These are phyloP conservation scores for Arvicanthis niloticus DNA, from an alignment of 2,113 vertebrate genomes.

Conservation along the genomic window DNA sequence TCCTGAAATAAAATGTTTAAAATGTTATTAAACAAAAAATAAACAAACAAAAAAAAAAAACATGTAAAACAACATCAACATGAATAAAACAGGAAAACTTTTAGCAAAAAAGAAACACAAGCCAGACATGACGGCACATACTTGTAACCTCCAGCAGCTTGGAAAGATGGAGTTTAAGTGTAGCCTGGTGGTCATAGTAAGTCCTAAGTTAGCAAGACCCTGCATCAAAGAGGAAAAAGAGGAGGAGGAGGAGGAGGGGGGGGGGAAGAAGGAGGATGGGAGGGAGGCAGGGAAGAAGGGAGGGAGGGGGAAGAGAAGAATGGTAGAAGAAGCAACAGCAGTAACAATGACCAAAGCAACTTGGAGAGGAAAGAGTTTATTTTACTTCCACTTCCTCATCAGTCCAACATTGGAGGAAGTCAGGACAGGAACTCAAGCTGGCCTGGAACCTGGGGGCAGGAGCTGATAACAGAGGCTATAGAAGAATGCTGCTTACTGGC, in stretches of 20 bases:
- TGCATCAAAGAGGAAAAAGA: not conserved
- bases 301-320: not conserved
- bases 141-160: not conserved
- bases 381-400: not conserved
- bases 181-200: not conserved
- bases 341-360: not conserved
- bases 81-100: not conserved
- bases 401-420: not conserved
- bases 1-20: not conserved
- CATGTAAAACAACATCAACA: not conserved
- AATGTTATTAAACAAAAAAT: not conserved
- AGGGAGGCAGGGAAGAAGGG: no score
- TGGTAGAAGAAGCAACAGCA: not conserved
- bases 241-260: not conserved
- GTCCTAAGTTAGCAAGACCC: not conserved
- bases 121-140: no score
- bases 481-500: not conserved
- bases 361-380: not conserved
- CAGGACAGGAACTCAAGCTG: not conserved
- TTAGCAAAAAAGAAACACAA: not conserved
- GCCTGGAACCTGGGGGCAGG: not conserved
- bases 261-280: rapidly evolving
- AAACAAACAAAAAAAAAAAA: no score
- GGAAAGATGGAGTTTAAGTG: not conserved
- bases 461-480: not conserved